Evolutionary conservation across 2,113 vertebrate species (phyloP).

Genomic region (Myotis brandtii): DNA sequence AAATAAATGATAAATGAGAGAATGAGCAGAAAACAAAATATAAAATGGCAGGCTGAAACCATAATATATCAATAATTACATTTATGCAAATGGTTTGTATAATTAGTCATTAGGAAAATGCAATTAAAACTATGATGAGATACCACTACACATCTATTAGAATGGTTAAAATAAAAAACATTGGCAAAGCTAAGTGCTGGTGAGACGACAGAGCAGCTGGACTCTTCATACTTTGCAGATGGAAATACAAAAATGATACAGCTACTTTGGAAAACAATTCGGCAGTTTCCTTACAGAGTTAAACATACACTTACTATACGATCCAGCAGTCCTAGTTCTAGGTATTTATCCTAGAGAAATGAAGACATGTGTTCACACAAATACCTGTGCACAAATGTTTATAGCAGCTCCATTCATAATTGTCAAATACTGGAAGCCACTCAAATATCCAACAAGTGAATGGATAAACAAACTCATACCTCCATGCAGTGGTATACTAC

Average conservation of each 20-base stretch:
- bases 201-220: neutral
- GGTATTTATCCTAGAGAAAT: neutral
- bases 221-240: neutral
- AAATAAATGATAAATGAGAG: neutral
- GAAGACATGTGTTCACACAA: neutral
- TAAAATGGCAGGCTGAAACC: neutral
- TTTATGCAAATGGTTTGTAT: neutral
- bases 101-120: neutral
- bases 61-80: neutral
- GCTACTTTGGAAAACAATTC: neutral
- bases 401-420: neutral
- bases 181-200: neutral
- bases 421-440: neutral
- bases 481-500: neutral
- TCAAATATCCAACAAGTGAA: neutral
- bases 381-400: neutral
- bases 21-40: constrained; percentile 5
- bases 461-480: neutral
- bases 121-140: neutral
- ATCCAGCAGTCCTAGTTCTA: neutral
- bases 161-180: neutral
- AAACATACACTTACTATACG: neutral
- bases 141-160: neutral
- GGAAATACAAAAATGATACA: neutral
- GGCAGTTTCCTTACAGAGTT: neutral